Percentiles rank a stretch among this genome's conserved stretches.
These are phyloP conservation scores for Tolmerus cingulatus DNA, from an alignment of 2,888 invertebrate species.

Conservation along the genomic window DNA sequence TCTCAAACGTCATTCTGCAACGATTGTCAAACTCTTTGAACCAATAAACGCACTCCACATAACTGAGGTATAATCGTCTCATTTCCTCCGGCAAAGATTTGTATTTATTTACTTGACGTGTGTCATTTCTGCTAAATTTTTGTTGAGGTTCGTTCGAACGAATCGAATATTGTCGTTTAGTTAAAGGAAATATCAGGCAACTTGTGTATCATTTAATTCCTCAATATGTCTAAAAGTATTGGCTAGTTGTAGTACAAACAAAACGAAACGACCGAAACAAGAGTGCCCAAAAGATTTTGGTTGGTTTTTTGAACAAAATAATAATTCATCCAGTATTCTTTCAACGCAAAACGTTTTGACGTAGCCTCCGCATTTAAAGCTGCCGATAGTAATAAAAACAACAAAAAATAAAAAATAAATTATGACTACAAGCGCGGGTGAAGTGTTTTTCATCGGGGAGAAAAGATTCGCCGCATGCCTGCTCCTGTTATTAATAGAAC, in stretches of 20 bases:
- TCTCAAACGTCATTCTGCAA: not conserved
- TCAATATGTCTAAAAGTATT: not conserved
- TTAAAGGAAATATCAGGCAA: not conserved
- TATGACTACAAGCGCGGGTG: conserved; percentile 42
- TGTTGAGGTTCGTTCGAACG: not conserved
- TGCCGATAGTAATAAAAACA: no score
- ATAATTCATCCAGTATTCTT: not conserved
- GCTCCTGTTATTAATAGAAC: conserved; percentile 72
- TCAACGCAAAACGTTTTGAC: not conserved
- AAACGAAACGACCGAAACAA: not conserved
- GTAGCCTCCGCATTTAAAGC: not conserved
- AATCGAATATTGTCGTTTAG: not conserved
- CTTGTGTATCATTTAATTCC: not conserved
- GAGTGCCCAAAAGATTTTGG: not conserved
- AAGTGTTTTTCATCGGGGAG: conserved; percentile 57
- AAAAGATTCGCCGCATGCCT: conserved; percentile 74
- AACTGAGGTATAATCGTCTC: conserved; percentile 55
- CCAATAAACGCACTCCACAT: conserved; percentile 69
- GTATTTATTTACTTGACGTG: conserved; percentile 63
- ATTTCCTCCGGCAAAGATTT: not conserved
- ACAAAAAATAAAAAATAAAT: conserved; percentile 1
- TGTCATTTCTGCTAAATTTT: conserved; percentile 16
- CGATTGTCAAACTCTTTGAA: conserved; percentile 50
- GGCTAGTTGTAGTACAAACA: not conserved
- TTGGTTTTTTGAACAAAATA: not conserved